phyloP scores from a whole-genome alignment of 2,888 invertebrate genomes.

The Sericinus montela region DNA sequence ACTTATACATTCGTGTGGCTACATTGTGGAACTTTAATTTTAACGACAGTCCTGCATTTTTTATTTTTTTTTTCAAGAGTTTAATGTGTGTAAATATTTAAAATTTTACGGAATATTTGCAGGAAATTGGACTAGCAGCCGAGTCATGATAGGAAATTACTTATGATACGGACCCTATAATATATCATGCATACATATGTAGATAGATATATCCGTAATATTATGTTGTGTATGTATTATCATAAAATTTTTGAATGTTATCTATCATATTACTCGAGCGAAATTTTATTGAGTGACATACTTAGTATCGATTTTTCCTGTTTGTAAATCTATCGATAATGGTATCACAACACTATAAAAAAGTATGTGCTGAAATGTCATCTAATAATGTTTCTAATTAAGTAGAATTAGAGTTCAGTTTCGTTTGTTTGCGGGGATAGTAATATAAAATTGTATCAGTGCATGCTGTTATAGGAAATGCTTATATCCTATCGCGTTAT shows the following conservation, averaged over 20 bases:
- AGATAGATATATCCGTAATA: conserved; percentile 10
- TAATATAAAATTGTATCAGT: conserved; percentile 23
- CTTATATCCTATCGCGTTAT: conserved; percentile 68
- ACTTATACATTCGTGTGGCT: no score
- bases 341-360: neutral
- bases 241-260: conserved; percentile 7
- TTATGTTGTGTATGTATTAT: conserved; percentile 8
- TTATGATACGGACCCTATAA: conserved; percentile 8
- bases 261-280: conserved; percentile 2
- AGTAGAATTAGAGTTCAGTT: conserved; percentile 5
- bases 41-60: no score
- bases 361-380: neutral
- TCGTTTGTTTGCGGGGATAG: conserved; percentile 16
- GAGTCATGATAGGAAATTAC: neutral
- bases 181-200: conserved; percentile 12
- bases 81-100: no score
- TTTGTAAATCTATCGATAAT: neutral
- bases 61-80: no score
- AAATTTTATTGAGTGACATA: conserved; percentile 2
- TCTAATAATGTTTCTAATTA: conserved; percentile 9
- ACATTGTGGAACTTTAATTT: no score
- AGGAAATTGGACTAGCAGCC: neutral
- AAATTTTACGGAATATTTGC: no score
- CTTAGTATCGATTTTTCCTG: neutral
- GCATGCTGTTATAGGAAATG: conserved; percentile 59